These are phyloP conservation scores for Serranus cabrilla DNA, from an alignment of 2,797 vertebrate genomes.

Conservation along the genomic window DNA sequence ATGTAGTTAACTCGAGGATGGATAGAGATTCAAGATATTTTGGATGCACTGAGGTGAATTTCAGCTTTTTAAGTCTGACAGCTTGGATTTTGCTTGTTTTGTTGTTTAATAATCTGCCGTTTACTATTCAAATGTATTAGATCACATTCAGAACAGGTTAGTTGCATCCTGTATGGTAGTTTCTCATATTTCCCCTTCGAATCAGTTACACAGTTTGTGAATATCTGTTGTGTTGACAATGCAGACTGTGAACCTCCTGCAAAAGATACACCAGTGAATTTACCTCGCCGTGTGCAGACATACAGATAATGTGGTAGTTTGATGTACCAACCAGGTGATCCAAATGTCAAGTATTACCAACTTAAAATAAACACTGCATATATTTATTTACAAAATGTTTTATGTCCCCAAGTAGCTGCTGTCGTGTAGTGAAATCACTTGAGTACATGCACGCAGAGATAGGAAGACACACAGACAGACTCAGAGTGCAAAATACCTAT, in stretches of 20 bases:
- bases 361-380: slow-evolving; percentile 29
- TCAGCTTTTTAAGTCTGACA: background rate
- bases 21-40: background rate
- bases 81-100: background rate
- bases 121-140: background rate
- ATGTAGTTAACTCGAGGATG: background rate
- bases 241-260: background rate
- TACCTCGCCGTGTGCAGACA: background rate
- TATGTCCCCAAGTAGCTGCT: slow-evolving; percentile 34
- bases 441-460: slow-evolving; percentile 48
- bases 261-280: background rate
- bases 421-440: slow-evolving; percentile 48
- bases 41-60: background rate
- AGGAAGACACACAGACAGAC: slow-evolving; percentile 43
- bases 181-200: background rate
- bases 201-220: background rate
- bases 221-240: background rate
- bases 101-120: background rate
- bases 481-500: slow-evolving; percentile 53
- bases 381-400: slow-evolving; percentile 39
- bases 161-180: background rate
- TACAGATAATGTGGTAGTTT: slow-evolving; percentile 5
- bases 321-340: slow-evolving; percentile 26
- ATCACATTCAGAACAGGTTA: background rate
- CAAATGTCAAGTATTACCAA: slow-evolving; percentile 24